Evolutionary conservation across 35 echinoderm and acorn worm genomes (phyloP), one percentile per base, ranked within the genome.

Genomic region (Apostichopus parvimensis): DNA sequence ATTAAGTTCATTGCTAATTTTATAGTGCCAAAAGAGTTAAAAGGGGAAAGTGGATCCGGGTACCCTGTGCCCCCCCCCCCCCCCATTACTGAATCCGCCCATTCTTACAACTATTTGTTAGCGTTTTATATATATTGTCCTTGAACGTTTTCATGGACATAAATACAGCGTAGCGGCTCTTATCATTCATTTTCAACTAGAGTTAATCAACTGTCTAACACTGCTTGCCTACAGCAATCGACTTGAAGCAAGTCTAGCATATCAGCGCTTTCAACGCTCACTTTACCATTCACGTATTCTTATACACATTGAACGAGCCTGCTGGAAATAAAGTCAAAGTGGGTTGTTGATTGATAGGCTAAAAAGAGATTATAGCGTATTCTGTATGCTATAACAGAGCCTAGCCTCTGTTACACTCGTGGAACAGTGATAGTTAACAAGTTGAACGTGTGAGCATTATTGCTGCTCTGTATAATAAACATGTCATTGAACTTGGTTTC

Each of bases 341-440:
- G 71, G 71, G 14, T 75, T 18, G 71, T 75, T 75, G 71, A 75
- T 75, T 75, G 71, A 75, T 75, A 75, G 71, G 71, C 21, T 75
- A 22, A 75, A 7, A 22, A 75, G 71, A 75, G 3, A 75, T 6
- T 75, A 7, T 45, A 75, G n/a, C 71, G 71, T 22, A 75, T 7
- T n/a, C 14, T 75, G 71, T 75, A 22, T 22, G 71, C n/a, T 18
- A 22, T 20, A 18, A 75, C 71, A 75, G 7, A 75, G 71, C 71
- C 71, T 75, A 75, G 17, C 17, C 18, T 75, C 15, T 75, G 6
- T 75, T 12, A 6, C n/a, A 14, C 71, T 22, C 34, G 34, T 45
- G 34, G 34, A 45, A 45, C 34, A 45, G 2, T 45, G 34, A 45
- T 45, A 45, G 71, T 18, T 20, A 6, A 75, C 17, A 6, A 75